Evolutionary conservation across 2,888 invertebrate species (phyloP), one percentile per base, ranked within the genome.

Genomic region (Cephalotes varians): DNA sequence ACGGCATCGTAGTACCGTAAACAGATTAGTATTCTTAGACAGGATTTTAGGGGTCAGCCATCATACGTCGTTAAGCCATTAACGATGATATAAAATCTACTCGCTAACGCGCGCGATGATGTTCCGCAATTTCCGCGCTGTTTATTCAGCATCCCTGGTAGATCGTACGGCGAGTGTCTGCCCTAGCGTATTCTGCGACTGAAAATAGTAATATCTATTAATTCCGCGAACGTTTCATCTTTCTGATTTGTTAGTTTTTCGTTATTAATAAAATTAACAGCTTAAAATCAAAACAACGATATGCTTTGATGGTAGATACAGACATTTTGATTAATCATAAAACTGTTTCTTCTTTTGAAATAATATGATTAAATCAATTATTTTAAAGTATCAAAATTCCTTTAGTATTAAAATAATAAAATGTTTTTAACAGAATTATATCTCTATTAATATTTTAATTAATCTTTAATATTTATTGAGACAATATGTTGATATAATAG

Each of bases 21-120:
- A 89, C 89, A 86, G 77, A 81, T 87, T 87, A 79, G 89, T 89
- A 89, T 89, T 89, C 89, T 89, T 87, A 81, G 89, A 89, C 85
- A 65, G 81, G 81, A 81, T 88, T 86, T 82, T 85, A 86, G 85
- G 76, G 88, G 89, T 88, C 86, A 85, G 81, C 82, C 72, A 87
- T 81, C 86, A 83, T 82, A 47, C 58, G 81, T 37, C 54, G 82
- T 84, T 60, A 77, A 65, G 64, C 88, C 86, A 88, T 88, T 88
- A 88, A 88, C 84, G 86, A 87, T 65, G 80, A 69, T 69, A 85
- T 86, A 86, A 88, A 86, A 84, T 81, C 81, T 44, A 60, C 67
- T 64, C 79, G 77, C 58, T 44, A 76, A 76, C 67, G 3, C 54
- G 44, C 25, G 47, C 44, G 77, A 79, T 56, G 77, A 77, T 56